Evolutionary conservation across 2,797 vertebrate species (phyloP).

Genomic region (Oryzias dopingdopingensis): DNA sequence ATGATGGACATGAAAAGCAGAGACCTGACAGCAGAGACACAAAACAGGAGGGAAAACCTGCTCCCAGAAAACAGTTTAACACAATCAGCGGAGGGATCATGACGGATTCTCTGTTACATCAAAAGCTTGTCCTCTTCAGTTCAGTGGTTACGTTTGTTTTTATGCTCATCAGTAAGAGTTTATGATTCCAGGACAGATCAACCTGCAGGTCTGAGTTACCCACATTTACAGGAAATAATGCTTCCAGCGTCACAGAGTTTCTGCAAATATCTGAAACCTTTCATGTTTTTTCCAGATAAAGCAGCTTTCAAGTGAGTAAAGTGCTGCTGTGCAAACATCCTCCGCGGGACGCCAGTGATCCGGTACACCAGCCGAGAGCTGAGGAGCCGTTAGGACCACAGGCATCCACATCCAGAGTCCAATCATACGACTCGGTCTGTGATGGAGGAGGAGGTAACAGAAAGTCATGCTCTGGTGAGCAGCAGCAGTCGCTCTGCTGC

Average conservation of each 20-base stretch:
- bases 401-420: constrained; percentile 28
- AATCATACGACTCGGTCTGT: constrained; percentile 11
- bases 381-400: constrained; percentile 22
- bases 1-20: no score
- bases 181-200: no score
- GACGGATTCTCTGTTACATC: no score
- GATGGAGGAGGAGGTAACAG: constrained; percentile 39
- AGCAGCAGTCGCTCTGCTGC: background rate
- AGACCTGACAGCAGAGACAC: no score
- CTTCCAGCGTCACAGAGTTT: background rate
- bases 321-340: constrained; percentile 25
- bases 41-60: no score
- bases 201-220: no score
- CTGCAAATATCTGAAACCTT: background rate
- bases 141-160: no score
- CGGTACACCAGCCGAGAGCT: constrained; percentile 17
- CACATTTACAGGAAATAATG: no score
- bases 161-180: no score
- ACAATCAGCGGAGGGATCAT: no score
- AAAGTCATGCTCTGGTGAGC: constrained; percentile 4
- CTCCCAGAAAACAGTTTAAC: no score
- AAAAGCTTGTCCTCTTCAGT: no score
- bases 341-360: constrained; percentile 20
- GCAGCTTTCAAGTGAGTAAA: constrained; percentile 18
- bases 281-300: constrained; percentile 17